Percentiles rank a stretch among this genome's conserved stretches.
Evolutionary conservation across 2,888 invertebrate genomes (phyloP).

Genomic region (Diadromus collaris): DNA sequence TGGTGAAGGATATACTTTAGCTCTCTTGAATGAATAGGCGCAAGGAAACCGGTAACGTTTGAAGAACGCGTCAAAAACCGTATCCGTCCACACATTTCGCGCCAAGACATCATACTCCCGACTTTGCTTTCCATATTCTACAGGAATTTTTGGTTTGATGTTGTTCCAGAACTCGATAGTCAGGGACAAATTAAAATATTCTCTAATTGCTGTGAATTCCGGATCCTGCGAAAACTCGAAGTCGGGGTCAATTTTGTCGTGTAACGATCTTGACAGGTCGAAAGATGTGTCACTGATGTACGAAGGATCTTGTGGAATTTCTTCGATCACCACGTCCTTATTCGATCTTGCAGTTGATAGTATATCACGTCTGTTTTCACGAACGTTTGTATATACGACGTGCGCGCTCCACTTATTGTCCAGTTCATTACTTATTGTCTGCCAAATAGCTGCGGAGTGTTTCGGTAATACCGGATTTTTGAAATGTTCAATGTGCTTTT

Average conservation of each 20-base stretch:
- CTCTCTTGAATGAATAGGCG: slow-evolving; percentile 40
- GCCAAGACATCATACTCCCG: slow-evolving; percentile 21
- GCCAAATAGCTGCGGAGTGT: background rate
- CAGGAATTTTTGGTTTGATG: slow-evolving; percentile 15
- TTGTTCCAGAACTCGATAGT: slow-evolving; percentile 1
- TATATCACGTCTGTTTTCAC: slow-evolving; percentile 17
- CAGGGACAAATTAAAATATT: background rate
- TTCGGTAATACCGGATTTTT: background rate
- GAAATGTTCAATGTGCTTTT: background rate
- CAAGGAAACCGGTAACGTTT: slow-evolving; percentile 47
- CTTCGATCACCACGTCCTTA: background rate
- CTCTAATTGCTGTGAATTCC: slow-evolving; percentile 3
- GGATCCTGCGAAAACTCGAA: background rate
- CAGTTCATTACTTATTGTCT: slow-evolving; percentile 6
- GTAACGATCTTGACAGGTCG: background rate
- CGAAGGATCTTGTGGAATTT: background rate
- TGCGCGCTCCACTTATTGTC: slow-evolving; percentile 19
- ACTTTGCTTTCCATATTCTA: slow-evolving; percentile 18
- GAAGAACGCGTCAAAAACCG: slow-evolving; percentile 38
- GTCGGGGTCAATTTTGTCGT: background rate
- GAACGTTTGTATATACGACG: slow-evolving; percentile 11
- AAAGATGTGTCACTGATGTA: background rate
- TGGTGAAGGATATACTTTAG: slow-evolving; percentile 34
- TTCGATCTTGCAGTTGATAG: slow-evolving; percentile 4
- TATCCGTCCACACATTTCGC: slow-evolving; percentile 49